Conservation (phyloP, 2,797 vertebrate species). For the Urosaurus nigricauda region DNA sequence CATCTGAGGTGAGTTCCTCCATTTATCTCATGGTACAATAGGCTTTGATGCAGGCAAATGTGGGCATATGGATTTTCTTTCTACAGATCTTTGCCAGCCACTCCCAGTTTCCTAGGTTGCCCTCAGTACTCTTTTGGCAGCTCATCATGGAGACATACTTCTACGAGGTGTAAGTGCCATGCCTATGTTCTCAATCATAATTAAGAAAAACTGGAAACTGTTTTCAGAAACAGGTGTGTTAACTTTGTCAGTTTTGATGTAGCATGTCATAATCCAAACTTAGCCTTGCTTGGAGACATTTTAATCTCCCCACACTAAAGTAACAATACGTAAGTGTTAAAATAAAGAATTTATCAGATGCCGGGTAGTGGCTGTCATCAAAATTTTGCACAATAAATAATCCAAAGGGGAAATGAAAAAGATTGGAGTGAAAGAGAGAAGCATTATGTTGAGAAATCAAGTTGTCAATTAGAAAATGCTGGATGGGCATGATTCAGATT, state of each 20-base stretch:
- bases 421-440: neutral
- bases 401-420: neutral
- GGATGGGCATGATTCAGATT: neutral
- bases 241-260: slow-evolving; percentile 16
- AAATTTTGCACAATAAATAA: slow-evolving; percentile 22
- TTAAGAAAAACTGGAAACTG: slow-evolving; percentile 32
- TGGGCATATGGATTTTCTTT: neutral
- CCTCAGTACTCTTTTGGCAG: neutral
- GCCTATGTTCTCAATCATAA: neutral
- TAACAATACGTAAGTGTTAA: slow-evolving; percentile 6
- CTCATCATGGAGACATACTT: neutral
- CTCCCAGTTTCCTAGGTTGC: neutral
- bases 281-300: neutral
- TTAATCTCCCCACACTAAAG: slow-evolving; percentile 23
- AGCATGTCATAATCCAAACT: slow-evolving; percentile 24
- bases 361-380: neutral
- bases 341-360: neutral
- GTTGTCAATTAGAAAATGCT: neutral
- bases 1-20: neutral
- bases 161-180: neutral
- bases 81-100: neutral
- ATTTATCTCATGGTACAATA: no score
- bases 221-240: slow-evolving; percentile 24
- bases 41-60: no score
- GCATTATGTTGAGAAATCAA: neutral